A percentile compares a stretch with the other conserved stretches of the same genome.
phyloP scores from a whole-genome alignment of 2,797 vertebrate species.

The Tangara arthus region DNA sequence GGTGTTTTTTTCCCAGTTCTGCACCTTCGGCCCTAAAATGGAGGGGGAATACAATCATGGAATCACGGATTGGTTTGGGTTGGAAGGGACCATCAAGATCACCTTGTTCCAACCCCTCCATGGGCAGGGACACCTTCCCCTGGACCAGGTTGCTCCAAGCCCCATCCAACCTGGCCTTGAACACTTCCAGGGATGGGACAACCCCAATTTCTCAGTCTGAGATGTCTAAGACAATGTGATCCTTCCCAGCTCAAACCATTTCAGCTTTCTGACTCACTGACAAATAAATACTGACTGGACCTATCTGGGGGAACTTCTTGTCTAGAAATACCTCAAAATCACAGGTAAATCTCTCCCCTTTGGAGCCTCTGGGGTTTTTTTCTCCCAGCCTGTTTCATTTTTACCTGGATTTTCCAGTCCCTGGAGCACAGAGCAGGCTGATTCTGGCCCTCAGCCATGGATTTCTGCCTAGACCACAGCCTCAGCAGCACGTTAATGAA shows the following conservation, averaged over 20 bases:
- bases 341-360: background rate
- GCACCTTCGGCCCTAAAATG: background rate
- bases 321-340: background rate
- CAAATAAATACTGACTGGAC: background rate
- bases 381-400: background rate
- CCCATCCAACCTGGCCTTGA: background rate
- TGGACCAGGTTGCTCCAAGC: background rate
- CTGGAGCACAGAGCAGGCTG: accelerated
- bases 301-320: accelerated
- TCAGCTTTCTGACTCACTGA: background rate
- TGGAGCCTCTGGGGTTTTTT: background rate
- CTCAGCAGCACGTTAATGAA: background rate
- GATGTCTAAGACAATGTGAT: accelerated
- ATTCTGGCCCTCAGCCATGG: background rate
- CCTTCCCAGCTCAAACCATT: background rate
- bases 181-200: background rate
- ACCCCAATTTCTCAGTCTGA: background rate
- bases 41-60: background rate
- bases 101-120: accelerated
- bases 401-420: background rate
- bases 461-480: background rate
- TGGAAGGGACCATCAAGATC: background rate
- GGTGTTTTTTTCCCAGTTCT: background rate
- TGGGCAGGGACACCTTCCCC: background rate
- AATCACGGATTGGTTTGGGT: background rate